Conservation (phyloP, 1,140 invertebrate genomes). For the Potamilus streckersoni region DNA sequence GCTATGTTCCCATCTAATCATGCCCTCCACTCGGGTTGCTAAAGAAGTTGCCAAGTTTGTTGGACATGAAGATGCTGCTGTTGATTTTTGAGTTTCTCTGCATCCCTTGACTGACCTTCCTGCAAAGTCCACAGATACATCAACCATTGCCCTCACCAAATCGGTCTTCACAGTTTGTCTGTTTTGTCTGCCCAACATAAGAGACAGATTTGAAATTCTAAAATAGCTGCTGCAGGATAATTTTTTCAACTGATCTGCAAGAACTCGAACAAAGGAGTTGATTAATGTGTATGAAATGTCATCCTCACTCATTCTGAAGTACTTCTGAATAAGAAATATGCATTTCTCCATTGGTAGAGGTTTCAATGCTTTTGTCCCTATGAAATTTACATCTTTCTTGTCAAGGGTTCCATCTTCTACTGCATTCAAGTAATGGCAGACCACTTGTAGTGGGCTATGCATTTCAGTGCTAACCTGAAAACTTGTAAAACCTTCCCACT, state of each 20-base stretch:
- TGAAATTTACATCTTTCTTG: conserved; percentile 29
- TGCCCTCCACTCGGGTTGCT: conserved; percentile 24
- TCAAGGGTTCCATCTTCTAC: conserved; percentile 26
- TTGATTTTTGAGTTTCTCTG: conserved; percentile 22
- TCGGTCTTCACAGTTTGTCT: conserved; percentile 21
- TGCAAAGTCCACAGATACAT: conserved; percentile 41
- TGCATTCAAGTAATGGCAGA: conserved; percentile 36
- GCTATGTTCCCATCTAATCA: conserved; percentile 48
- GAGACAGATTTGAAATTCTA: conserved; percentile 15
- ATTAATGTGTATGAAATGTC: conserved; percentile 35
- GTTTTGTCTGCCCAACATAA: conserved; percentile 25
- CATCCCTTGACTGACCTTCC: conserved; percentile 40
- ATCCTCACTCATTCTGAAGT: conserved; percentile 14
- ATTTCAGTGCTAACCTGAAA: conserved; percentile 34
- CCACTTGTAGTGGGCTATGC: conserved; percentile 42
- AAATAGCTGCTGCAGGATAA: conserved; percentile 45
- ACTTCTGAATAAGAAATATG: conserved; percentile 23
- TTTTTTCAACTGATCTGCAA: conserved; percentile 47
- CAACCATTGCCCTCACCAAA: conserved; percentile 31
- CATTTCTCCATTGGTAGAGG: conserved; percentile 26
- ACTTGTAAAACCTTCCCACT: conserved; percentile 30
- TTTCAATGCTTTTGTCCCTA: neutral
- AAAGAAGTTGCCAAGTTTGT: conserved; percentile 1
- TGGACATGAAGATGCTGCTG: neutral
- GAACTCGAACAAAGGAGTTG: conserved; percentile 34